These are phyloP conservation scores for Alouatta palliata DNA, from an alignment of 2,113 vertebrate species.

Conservation along the genomic window DNA sequence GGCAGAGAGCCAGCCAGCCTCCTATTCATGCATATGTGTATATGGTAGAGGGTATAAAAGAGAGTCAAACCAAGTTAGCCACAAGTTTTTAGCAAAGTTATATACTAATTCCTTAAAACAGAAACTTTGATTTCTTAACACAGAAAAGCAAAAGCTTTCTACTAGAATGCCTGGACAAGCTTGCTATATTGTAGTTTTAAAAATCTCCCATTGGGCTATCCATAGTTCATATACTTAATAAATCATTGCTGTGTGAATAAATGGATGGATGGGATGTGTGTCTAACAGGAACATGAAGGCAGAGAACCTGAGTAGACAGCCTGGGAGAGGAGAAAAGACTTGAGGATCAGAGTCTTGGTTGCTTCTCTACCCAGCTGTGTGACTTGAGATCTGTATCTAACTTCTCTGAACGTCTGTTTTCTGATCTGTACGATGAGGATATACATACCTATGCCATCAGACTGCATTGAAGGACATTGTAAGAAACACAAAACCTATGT, in stretches of 20 bases:
- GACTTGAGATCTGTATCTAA: neutral
- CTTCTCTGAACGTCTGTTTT: neutral
- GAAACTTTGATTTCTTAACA: neutral
- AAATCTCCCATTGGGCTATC: neutral
- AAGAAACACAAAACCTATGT: neutral
- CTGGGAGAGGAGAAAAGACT: neutral
- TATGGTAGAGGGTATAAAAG: neutral
- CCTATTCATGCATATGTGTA: neutral
- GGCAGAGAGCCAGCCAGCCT: neutral
- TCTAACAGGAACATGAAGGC: neutral
- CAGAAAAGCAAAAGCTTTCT: neutral
- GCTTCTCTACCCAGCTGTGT: neutral
- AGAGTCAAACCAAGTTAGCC: neutral
- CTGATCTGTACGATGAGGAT: neutral
- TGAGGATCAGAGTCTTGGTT: neutral
- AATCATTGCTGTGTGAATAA: neutral
- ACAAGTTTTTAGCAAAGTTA: neutral
- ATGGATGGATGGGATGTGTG: neutral
- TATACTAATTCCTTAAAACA: neutral
- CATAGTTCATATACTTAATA: neutral
- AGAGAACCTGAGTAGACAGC: neutral
- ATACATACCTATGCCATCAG: neutral
- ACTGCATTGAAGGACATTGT: neutral
- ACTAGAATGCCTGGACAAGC: neutral
- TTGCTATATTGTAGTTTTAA: neutral